phyloP scores from a whole-genome alignment of 2,113 vertebrate species.

The Neotragus pygmaeus region DNA sequence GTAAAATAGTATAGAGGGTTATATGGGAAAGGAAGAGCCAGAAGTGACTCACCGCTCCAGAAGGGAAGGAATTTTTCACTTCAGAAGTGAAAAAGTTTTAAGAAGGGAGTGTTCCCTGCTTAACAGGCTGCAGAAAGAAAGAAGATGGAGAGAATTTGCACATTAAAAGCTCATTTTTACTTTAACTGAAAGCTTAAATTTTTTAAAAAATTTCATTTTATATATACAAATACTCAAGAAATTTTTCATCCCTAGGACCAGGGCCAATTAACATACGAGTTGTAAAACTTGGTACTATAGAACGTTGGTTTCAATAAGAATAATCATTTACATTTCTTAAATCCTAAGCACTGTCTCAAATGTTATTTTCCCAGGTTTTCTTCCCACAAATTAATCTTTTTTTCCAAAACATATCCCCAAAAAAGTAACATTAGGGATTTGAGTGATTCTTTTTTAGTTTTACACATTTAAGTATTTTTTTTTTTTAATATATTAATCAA shows the following conservation, averaged over 20 bases:
- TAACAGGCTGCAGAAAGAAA: background rate
- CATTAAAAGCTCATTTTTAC: background rate
- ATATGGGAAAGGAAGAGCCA: background rate
- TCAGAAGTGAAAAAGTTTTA: background rate
- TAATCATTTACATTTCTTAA: background rate
- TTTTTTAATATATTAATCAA: background rate
- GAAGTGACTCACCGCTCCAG: background rate
- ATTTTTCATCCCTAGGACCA: background rate
- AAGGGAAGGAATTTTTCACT: background rate
- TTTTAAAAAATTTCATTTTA: background rate
- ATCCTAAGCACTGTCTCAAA: background rate
- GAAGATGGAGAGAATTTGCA: background rate
- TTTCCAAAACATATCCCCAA: background rate
- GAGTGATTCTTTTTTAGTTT: background rate
- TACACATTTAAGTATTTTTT: background rate
- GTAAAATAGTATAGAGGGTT: background rate
- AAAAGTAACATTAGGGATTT: background rate
- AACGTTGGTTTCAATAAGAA: background rate
- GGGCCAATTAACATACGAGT: background rate
- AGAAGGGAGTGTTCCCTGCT: background rate
- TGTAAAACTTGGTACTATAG: constrained; percentile 8
- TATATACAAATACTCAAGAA: background rate
- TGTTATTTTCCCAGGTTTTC: background rate
- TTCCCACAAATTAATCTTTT: background rate
- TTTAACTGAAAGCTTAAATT: background rate